Evolutionary conservation across 2,888 invertebrate species (phyloP), one percentile per base, ranked within the genome.

Genomic region (Hololepta plana): DNA sequence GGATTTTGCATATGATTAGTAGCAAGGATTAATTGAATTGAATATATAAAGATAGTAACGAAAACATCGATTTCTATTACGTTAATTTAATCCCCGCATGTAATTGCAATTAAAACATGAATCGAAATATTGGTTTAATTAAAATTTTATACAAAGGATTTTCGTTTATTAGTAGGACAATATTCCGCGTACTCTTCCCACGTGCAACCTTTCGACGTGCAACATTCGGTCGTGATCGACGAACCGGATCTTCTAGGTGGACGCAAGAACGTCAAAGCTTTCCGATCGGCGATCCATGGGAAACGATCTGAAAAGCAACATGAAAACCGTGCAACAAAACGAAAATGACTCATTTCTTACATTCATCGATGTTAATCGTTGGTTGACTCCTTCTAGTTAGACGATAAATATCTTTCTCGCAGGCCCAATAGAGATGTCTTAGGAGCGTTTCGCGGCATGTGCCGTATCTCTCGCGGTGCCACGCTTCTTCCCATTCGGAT

Each of bases 121-220:
- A n/a, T n/a, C n/a, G n/a, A n/a, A n/a, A n/a, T 11, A 20, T 21
- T 29, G 19, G 22, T 27, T 22, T 24, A 15, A 20, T 10, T 30
- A 30, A 35, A 38, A 31, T 36, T 35, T 32, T 33, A 44, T 14
- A 42, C 38, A 33, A 27, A 39, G n/a, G 43, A 45, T 30, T 43
- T 40, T 31, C 62, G 47, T 41, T 62, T 62, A 40, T 67, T 67
- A 14, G 62, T 60, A 3, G 67, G 67, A 43, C 67, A 68, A 45
- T 68, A 68, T 45, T 68, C 67, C 4, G 68, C 67, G 38, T 68
- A 68, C 43, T 68, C 67, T 41, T 68, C 68, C 68, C 67, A 68
- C 26, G 66, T 67, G 39, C 68, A 68, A 14, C 63, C 62, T 3
- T 55, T 45, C 20, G 56, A 57, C 36, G 61, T 61, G 46, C 67